phyloP scores from a whole-genome alignment of 2,113 vertebrate genomes.

The Pachypanchax playfairii region DNA sequence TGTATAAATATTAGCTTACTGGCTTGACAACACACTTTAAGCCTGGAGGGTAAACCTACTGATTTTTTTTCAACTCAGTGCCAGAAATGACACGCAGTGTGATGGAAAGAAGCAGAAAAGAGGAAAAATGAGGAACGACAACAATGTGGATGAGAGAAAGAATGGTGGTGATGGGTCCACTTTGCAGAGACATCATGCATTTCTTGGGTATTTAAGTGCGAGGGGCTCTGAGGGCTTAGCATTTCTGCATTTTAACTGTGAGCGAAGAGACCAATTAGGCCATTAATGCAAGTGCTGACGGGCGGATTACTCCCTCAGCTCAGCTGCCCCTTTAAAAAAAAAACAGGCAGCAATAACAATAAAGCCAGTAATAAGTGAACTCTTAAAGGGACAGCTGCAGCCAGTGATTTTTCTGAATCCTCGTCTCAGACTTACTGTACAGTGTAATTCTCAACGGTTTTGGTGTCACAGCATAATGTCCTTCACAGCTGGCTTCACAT shows the following conservation, averaged over 20 bases:
- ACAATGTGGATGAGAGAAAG: slow-evolving; percentile 58
- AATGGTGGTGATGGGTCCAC: slow-evolving; percentile 52
- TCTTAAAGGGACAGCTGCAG: slow-evolving; percentile 59
- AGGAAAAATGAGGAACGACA: slow-evolving; percentile 52
- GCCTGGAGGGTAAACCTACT: slow-evolving; percentile 54
- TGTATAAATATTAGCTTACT: slow-evolving; percentile 28
- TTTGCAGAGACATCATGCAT: slow-evolving; percentile 64
- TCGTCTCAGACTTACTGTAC: slow-evolving; percentile 48
- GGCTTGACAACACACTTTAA: slow-evolving; percentile 47
- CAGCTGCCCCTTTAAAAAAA: slow-evolving; percentile 63
- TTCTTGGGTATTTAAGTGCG: slow-evolving; percentile 61
- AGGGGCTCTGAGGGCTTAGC: slow-evolving; percentile 69
- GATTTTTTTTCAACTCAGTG: slow-evolving; percentile 37
- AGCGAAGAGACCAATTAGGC: slow-evolving; percentile 78
- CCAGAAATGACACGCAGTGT: slow-evolving; percentile 44
- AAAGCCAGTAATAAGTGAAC: slow-evolving; percentile 60
- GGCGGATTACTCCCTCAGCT: slow-evolving; percentile 73
- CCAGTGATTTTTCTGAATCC: slow-evolving; percentile 11
- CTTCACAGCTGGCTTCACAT: slow-evolving; percentile 72
- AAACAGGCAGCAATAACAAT: slow-evolving; percentile 75
- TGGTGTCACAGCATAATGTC: slow-evolving; percentile 56
- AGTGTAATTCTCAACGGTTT: slow-evolving; percentile 22
- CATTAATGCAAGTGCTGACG: slow-evolving; percentile 77
- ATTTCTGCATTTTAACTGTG: slow-evolving; percentile 71
- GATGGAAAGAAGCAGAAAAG: slow-evolving; percentile 57